Conservation (phyloP, 2,888 invertebrate genomes). For the Eremobia ochroleuca region DNA sequence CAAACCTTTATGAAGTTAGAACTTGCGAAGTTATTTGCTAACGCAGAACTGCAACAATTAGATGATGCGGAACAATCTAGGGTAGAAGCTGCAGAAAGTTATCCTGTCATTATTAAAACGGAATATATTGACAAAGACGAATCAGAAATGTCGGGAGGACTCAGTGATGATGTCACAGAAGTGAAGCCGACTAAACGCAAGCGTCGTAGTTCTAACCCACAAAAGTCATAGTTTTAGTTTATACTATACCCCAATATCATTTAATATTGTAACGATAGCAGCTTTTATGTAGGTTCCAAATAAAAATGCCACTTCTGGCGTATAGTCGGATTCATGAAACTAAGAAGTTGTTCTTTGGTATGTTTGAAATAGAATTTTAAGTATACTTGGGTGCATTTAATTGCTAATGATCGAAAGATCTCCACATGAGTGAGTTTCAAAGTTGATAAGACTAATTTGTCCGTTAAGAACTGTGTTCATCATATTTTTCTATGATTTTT, state of each 20-base stretch:
- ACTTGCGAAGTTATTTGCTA: constrained; percentile 69
- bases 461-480: not conserved
- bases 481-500: not conserved
- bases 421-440: not conserved
- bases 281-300: not conserved
- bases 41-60: constrained; percentile 60
- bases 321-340: not conserved
- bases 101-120: constrained; percentile 38
- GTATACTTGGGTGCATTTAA: not conserved
- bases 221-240: constrained; percentile 4
- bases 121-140: constrained; percentile 28
- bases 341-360: not conserved
- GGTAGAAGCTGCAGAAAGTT: not conserved
- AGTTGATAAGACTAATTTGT: not conserved
- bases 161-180: constrained; percentile 15
- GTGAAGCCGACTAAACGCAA: constrained; percentile 13
- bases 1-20: constrained; percentile 67
- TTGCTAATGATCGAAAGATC: not conserved
- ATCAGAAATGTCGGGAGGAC: constrained; percentile 3
- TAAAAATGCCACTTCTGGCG: not conserved
- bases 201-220: constrained; percentile 4
- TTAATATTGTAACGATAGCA: not conserved
- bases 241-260: not conserved
- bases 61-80: constrained; percentile 16
- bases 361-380: constrained; percentile 4